Percentiles rank a stretch among this genome's conserved stretches.
Evolutionary conservation across 2,113 vertebrate species (phyloP).

Genomic region (Meleagris gallopavo): DNA sequence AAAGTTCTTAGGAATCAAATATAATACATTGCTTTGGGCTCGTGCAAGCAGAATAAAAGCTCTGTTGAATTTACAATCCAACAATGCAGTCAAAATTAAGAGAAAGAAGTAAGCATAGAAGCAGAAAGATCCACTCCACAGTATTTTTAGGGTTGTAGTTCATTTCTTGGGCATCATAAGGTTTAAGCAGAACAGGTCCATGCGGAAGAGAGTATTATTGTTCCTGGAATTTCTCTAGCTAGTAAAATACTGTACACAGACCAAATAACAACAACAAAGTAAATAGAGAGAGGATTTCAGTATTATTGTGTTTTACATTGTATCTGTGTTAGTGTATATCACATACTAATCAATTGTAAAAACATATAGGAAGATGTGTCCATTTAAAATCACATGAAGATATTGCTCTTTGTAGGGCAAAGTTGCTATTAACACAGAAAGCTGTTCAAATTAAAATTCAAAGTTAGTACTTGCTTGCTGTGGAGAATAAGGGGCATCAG

Average conservation of each 20-base stretch:
- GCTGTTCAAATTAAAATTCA: neutral
- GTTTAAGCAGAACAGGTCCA: neutral
- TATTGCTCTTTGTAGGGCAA: neutral
- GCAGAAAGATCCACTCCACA: neutral
- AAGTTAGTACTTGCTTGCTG: neutral
- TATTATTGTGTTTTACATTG: neutral
- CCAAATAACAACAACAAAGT: no score
- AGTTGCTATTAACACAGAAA: neutral
- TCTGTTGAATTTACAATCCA: neutral
- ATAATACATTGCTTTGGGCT: neutral
- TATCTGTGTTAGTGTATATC: neutral
- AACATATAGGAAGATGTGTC: neutral
- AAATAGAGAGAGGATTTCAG: neutral
- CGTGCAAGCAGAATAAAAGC: neutral
- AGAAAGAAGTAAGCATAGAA: neutral
- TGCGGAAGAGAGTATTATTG: neutral
- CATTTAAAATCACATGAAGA: neutral
- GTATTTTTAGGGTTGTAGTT: neutral
- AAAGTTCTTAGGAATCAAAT: neutral
- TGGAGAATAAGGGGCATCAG: neutral
- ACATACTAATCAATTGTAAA: neutral
- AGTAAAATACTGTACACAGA: neutral
- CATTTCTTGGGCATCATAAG: constrained; percentile 2
- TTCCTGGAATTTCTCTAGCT: neutral
- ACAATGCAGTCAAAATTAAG: neutral